Percentiles rank a stretch among this genome's conserved stretches.
Conservation (phyloP, 2,797 vertebrate species). For the Clarias pachynema region DNA sequence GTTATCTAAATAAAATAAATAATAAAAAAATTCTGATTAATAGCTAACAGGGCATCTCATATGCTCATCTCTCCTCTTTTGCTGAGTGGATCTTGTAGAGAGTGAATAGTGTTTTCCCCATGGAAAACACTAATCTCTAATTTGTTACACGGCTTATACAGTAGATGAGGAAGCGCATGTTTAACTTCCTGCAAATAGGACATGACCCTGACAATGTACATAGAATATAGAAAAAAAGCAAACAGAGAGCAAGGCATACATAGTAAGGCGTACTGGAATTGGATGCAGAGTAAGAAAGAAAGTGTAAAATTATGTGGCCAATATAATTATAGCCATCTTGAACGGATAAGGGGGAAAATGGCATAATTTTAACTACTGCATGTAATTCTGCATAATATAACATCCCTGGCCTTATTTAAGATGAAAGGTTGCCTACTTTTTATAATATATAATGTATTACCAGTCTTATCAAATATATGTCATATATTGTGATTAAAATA, state of each 20-base stretch:
- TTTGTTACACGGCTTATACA: not conserved
- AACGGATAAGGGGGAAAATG: not conserved
- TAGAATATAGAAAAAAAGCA: not conserved
- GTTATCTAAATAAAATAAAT: constrained; percentile 37
- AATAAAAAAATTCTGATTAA: constrained; percentile 46
- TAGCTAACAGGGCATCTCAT: constrained; percentile 25
- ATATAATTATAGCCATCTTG: constrained; percentile 11
- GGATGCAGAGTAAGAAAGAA: not conserved
- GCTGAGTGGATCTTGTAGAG: constrained; percentile 14
- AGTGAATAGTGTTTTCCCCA: not conserved
- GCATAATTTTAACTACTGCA: constrained; percentile 12
- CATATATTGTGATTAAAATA: not conserved
- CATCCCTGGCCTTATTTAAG: not conserved
- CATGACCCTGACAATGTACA: not conserved
- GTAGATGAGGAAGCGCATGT: not conserved
- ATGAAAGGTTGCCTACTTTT: not conserved
- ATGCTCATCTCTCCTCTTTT: constrained; percentile 36
- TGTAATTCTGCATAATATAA: constrained; percentile 3
- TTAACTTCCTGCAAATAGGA: not conserved
- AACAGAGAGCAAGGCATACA: not conserved
- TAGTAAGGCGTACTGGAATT: constrained; percentile 7
- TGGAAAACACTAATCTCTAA: constrained; percentile 14
- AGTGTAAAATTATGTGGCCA: not conserved
- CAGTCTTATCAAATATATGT: not conserved
- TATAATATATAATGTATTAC: not conserved